A percentile compares a stretch with the other conserved stretches of the same genome.
phyloP scores from a whole-genome alignment of 2,113 vertebrate genomes.

The Maylandia zebra region DNA sequence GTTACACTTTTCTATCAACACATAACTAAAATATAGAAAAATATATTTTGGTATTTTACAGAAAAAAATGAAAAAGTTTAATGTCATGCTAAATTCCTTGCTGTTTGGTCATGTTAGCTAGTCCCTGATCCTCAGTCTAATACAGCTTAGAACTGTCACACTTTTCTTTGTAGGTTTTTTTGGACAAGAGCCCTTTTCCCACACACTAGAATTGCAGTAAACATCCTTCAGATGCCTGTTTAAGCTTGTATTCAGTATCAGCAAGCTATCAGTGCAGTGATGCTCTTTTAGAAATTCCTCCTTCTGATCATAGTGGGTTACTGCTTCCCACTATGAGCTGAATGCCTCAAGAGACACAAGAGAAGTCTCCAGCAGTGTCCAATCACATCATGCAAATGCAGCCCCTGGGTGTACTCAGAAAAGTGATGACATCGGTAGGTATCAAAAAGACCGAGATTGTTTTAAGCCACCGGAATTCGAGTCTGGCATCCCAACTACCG shows the following conservation, averaged over 20 bases:
- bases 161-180: background rate
- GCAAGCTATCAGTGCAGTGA: background rate
- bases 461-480: background rate
- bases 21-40: background rate
- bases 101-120: background rate
- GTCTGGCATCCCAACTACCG: background rate
- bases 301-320: background rate
- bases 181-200: background rate
- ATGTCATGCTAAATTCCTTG: background rate
- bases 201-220: background rate
- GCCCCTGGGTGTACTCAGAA: background rate
- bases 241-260: background rate
- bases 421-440: background rate
- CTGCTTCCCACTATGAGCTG: background rate
- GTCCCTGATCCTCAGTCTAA: background rate
- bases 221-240: background rate
- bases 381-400: background rate
- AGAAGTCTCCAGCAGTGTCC: background rate
- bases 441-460: background rate
- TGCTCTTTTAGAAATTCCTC: background rate
- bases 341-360: background rate
- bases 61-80: background rate
- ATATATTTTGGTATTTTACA: background rate
- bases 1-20: background rate
- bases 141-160: fast-evolving